These are phyloP conservation scores for Arbacia lixula DNA, from an alignment of 53 echinoderm and acorn worm species.

Conservation along the genomic window DNA sequence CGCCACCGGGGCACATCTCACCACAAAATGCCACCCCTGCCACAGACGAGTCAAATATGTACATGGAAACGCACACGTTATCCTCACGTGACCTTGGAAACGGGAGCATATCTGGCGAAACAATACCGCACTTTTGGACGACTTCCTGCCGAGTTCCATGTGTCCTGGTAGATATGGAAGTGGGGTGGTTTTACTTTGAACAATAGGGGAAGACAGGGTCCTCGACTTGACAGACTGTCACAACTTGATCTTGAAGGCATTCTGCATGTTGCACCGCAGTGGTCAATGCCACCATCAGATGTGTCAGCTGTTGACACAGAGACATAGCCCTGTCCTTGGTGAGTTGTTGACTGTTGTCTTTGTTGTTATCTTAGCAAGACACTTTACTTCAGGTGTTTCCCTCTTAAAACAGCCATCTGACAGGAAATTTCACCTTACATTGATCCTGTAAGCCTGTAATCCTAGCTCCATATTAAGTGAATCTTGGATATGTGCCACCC, in stretches of 20 bases:
- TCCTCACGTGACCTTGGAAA: constrained; percentile 22
- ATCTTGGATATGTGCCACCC: not conserved
- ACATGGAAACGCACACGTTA: too few relatives aligned
- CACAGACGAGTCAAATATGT: too few relatives aligned
- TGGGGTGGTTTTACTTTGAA: constrained; percentile 4
- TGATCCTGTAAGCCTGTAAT: not conserved
- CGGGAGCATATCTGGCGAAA: constrained; percentile 21
- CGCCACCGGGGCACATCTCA: too few relatives aligned
- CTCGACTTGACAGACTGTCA: constrained; percentile 18
- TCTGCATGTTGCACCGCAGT: too few relatives aligned
- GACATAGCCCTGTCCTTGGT: constrained; percentile 7
- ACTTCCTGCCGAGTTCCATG: constrained; percentile 19
- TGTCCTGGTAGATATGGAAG: not conserved
- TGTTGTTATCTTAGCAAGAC: too few relatives aligned
- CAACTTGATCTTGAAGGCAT: not conserved
- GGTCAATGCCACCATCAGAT: not conserved
- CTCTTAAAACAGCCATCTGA: constrained; percentile 10
- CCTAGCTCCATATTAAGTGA: too few relatives aligned
- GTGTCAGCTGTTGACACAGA: constrained; percentile 20
- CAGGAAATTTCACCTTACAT: constrained; percentile 6
- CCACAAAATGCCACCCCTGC: too few relatives aligned
- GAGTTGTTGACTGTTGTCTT: constrained; percentile 20
- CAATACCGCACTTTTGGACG: not conserved
- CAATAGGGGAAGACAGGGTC: not conserved
- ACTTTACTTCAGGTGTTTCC: constrained; percentile 38